A percentile compares a stretch with the other conserved stretches of the same genome.
phyloP scores from a whole-genome alignment of 2,113 vertebrate species.

The Steatornis caripensis region DNA sequence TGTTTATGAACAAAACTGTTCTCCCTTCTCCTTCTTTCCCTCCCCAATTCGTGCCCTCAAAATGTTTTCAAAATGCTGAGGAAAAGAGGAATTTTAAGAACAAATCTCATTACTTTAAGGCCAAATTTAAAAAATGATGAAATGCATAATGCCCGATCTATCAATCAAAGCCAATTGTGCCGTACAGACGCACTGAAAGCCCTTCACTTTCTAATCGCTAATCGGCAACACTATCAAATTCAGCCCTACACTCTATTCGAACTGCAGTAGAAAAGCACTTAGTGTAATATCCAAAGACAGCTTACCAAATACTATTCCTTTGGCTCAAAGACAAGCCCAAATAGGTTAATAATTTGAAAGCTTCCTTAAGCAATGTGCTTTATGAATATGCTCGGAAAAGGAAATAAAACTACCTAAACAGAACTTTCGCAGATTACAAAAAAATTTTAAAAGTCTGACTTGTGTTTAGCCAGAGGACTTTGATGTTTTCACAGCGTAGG shows the following conservation, averaged over 20 bases:
- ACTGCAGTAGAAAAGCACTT: conserved; percentile 17
- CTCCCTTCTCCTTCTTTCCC: background rate
- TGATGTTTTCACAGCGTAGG: background rate
- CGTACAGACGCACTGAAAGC: background rate
- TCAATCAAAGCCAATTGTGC: background rate
- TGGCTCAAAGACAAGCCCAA: background rate
- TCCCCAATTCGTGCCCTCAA: background rate
- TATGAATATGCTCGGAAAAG: background rate
- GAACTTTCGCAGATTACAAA: background rate
- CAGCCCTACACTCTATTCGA: conserved; percentile 1
- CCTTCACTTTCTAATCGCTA: background rate
- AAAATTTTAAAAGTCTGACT: background rate
- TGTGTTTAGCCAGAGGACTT: background rate
- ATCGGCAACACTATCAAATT: conserved; percentile 19
- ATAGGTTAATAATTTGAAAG: background rate
- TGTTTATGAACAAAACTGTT: background rate
- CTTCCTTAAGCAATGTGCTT: background rate
- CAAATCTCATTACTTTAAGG: background rate
- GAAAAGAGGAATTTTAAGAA: background rate
- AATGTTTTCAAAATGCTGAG: background rate
- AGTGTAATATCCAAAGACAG: background rate
- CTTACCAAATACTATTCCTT: background rate
- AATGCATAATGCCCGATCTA: background rate
- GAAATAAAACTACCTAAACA: background rate
- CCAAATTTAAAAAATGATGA: background rate